phyloP scores from a whole-genome alignment of 2,888 invertebrate species.

The Yponomeuta sedellus region DNA sequence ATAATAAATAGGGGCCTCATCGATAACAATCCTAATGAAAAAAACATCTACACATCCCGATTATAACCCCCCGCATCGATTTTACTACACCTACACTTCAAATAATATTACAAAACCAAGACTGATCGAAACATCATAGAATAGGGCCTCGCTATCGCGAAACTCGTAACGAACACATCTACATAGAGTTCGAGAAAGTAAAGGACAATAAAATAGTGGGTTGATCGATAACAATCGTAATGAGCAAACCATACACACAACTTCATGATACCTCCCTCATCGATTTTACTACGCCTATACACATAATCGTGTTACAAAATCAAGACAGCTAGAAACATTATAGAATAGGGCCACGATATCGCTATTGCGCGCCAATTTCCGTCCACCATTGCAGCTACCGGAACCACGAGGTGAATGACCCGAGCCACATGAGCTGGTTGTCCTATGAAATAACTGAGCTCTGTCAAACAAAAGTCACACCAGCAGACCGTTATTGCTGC shows the following conservation, averaged over 20 bases:
- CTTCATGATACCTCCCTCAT: not conserved
- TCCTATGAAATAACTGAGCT: slow-evolving; percentile 3
- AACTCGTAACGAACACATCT: too few relatives aligned
- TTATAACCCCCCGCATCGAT: too few relatives aligned
- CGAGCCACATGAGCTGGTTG: not conserved
- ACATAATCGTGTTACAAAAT: not conserved
- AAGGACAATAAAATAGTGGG: not conserved
- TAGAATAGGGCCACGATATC: slow-evolving; percentile 20
- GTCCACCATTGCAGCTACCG: slow-evolving; percentile 38
- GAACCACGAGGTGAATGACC: slow-evolving; percentile 31
- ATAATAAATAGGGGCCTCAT: too few relatives aligned
- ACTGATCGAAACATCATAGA: not conserved
- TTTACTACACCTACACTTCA: not conserved
- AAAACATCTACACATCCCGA: too few relatives aligned
- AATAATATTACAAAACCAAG: not conserved
- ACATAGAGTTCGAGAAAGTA: not conserved
- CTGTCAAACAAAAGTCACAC: slow-evolving; percentile 7
- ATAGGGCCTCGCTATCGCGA: slow-evolving; percentile 22
- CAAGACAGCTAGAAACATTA: not conserved
- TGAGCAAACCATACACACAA: not conserved
- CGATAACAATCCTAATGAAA: too few relatives aligned
- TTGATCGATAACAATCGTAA: not conserved
- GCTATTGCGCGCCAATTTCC: slow-evolving; percentile 44
- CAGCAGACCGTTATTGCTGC: not conserved
- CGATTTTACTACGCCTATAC: not conserved